Evolutionary conservation across 2,113 vertebrate genomes (phyloP), one percentile per base, ranked within the genome.

Genomic region (Periophthalmodon schlosseri): DNA sequence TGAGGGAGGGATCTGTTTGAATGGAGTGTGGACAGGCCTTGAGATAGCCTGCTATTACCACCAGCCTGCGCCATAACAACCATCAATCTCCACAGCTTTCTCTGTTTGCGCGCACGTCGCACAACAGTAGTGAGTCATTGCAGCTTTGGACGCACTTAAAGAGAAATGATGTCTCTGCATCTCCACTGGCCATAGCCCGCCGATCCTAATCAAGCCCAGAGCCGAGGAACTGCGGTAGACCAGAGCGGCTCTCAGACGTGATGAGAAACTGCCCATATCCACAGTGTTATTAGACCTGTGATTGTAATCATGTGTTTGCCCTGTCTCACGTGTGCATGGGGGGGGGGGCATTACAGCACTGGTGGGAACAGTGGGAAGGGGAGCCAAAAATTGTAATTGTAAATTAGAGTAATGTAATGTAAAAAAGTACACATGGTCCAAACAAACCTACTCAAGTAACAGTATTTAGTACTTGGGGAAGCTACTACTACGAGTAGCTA

Each of bases 1-100:
- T 79, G 83, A 77, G 85, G 88, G 89, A 89, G 78, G 84, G 83
- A 89, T 87, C 74, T 86, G 90, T 88, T 85, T 80, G 80, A 89
- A 87, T 74, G 78, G 86, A 86, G 75, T 77, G 72, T 80, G 78
- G 87, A 87, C 85, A 88, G 88, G 70, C 71, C 54, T 54, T 28
- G 75, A 88, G 89, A 93, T 86, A 88, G 82, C 84, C 80, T 81
- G 81, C 84, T 76, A 91, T 91, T 90, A 91, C 79, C 74, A 76
- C 68, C 75, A 79, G 68, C 75, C 70, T 63, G 72, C 77, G 68
- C 54, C 65, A 78, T 83, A 84, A 72, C 85, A 85, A 78, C 83
- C 84, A 88, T 90, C 87, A 82, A 91, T 90, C 86, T 84, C 84
- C 6, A 14, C 81, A 64, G 72, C 77, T 83, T 86, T 77, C 68